These are phyloP conservation scores for Amazona finschi DNA, from an alignment of 2,797 vertebrate genomes.

Conservation along the genomic window DNA sequence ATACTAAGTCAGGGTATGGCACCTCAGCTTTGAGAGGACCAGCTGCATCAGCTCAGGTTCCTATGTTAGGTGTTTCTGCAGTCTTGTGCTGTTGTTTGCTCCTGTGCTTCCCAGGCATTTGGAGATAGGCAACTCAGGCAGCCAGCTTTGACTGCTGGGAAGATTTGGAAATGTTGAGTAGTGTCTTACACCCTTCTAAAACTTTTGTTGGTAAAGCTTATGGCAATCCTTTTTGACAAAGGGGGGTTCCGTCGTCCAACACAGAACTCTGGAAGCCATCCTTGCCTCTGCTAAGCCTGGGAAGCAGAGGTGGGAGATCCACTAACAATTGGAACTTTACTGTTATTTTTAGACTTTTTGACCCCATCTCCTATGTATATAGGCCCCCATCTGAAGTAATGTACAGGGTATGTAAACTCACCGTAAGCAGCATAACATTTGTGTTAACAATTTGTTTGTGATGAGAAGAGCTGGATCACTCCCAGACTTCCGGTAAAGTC, in stretches of 20 bases:
- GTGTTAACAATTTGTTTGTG: not conserved
- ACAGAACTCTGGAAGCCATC: not conserved
- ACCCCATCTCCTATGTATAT: too few species aligned
- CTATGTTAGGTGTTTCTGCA: not conserved
- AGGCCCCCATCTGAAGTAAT: not conserved
- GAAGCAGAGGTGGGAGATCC: not conserved
- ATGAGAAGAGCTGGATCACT: not conserved
- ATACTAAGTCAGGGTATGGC: not conserved
- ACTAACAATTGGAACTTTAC: not conserved
- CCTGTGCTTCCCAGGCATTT: not conserved
- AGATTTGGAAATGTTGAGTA: not conserved
- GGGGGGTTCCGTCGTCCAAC: not conserved
- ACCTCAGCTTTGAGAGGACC: not conserved
- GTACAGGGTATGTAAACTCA: not conserved
- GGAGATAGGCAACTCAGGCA: accelerated
- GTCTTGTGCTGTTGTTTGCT: not conserved
- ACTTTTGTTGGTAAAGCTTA: not conserved
- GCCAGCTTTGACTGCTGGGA: not conserved
- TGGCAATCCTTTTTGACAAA: not conserved
- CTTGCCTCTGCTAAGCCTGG: not conserved
- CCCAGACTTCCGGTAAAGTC: not conserved
- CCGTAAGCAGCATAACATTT: not conserved
- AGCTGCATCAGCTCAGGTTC: not conserved
- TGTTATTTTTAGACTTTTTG: not conserved
- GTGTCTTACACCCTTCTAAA: not conserved